phyloP scores from a whole-genome alignment of 2,797 vertebrate genomes.

The Fratercula arctica region DNA sequence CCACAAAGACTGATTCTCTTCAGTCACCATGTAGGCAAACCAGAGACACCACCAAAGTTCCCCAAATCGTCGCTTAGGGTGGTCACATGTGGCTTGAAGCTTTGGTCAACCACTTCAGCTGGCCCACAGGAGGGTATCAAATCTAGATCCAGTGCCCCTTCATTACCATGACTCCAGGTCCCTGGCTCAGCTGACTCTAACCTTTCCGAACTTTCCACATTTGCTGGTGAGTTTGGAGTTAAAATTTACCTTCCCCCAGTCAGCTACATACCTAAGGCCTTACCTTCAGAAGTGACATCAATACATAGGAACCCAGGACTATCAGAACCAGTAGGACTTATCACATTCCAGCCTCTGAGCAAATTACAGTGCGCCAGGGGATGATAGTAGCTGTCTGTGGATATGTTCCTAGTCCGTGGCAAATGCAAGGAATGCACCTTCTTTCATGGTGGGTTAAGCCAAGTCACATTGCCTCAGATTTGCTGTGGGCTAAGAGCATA shows the following conservation, averaged over 20 bases:
- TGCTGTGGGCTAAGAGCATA: not conserved
- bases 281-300: not conserved
- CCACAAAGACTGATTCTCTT: not conserved
- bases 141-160: not conserved
- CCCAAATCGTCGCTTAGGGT: not conserved
- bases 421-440: not conserved
- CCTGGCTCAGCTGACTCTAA: not conserved
- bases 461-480: not conserved
- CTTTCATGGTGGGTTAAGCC: not conserved
- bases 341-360: not conserved
- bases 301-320: not conserved
- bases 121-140: not conserved
- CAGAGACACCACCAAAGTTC: not conserved
- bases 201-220: not conserved
- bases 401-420: not conserved
- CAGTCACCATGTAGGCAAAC: not conserved
- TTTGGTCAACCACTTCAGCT: not conserved
- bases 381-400: not conserved
- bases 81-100: not conserved
- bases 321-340: not conserved
- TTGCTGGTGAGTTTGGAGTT: not conserved
- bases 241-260: not conserved
- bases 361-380: not conserved
- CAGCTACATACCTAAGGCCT: not conserved
- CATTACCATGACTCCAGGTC: not conserved